Percentiles rank a stretch among this genome's conserved stretches.
Conservation (phyloP, 2,113 vertebrate genomes). For the Salvator merianae region DNA sequence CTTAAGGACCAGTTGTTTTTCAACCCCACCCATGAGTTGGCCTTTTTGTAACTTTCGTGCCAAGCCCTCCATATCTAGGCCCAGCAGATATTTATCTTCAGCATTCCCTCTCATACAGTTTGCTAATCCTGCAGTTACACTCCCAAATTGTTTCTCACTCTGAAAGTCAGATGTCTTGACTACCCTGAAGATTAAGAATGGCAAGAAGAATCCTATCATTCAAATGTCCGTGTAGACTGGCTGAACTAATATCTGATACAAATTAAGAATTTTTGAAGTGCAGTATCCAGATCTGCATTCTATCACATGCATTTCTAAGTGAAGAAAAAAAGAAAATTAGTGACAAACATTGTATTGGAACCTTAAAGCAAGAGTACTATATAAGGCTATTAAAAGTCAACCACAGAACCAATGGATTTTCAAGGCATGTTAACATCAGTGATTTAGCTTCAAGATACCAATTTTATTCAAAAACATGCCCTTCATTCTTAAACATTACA, state of each 20-base stretch:
- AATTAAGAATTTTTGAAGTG: background rate
- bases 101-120: too few relatives aligned
- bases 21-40: background rate
- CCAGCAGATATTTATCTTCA: background rate
- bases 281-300: too few relatives aligned
- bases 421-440: background rate
- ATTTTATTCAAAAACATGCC: background rate
- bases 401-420: background rate
- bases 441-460: background rate
- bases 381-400: background rate
- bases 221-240: background rate
- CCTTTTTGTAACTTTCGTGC: background rate
- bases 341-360: background rate
- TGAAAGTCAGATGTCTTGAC: background rate
- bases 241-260: background rate
- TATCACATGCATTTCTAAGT: background rate
- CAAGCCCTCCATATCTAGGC: too few relatives aligned
- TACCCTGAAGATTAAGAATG: background rate
- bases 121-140: background rate
- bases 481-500: background rate
- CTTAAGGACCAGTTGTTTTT: background rate
- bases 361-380: background rate
- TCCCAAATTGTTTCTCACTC: background rate
- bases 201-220: background rate
- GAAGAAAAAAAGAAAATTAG: background rate